Evolutionary conservation across 1,140 invertebrate genomes (phyloP).

Genomic region (Hycleus cichorii): DNA sequence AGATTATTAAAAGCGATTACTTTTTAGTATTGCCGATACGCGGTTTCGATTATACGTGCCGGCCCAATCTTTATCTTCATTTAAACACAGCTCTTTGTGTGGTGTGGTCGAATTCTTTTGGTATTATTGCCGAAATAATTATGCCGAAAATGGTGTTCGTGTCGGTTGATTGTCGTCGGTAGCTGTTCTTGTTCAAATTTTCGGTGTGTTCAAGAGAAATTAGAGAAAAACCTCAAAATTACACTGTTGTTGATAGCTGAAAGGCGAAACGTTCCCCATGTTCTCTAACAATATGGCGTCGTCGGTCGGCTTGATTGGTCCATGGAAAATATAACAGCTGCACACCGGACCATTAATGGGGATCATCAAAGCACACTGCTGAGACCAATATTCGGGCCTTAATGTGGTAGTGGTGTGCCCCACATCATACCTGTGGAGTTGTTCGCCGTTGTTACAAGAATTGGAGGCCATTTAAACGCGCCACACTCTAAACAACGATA

Average conservation of each 20-base stretch:
- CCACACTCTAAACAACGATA: not conserved
- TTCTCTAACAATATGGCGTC: constrained; percentile 27
- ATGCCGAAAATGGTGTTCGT: too few relatives aligned
- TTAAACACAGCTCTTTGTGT: too few relatives aligned
- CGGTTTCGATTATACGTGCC: too few relatives aligned
- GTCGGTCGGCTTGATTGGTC: constrained; percentile 31
- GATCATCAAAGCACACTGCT: constrained; percentile 17
- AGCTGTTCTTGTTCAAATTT: too few relatives aligned
- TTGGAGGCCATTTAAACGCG: not conserved
- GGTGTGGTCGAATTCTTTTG: too few relatives aligned
- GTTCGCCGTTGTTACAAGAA: not conserved
- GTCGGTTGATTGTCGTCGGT: too few relatives aligned
- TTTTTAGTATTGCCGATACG: too few relatives aligned
- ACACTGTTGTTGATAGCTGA: too few relatives aligned
- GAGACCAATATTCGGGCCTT: constrained; percentile 30
- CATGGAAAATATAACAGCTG: constrained; percentile 36
- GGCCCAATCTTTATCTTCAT: too few relatives aligned
- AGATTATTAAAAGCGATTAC: too few relatives aligned
- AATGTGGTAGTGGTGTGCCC: constrained; percentile 22
- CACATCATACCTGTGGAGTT: constrained; percentile 7
- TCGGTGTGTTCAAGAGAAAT: not conserved
- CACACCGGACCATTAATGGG: constrained; percentile 34
- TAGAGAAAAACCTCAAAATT: constrained; percentile 15
- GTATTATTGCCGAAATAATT: too few relatives aligned
- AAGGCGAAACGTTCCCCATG: constrained; percentile 7